Percentiles rank a stretch among this genome's conserved stretches.
phyloP scores from a whole-genome alignment of 2,888 invertebrate species.

The Metallyticus violacea region DNA sequence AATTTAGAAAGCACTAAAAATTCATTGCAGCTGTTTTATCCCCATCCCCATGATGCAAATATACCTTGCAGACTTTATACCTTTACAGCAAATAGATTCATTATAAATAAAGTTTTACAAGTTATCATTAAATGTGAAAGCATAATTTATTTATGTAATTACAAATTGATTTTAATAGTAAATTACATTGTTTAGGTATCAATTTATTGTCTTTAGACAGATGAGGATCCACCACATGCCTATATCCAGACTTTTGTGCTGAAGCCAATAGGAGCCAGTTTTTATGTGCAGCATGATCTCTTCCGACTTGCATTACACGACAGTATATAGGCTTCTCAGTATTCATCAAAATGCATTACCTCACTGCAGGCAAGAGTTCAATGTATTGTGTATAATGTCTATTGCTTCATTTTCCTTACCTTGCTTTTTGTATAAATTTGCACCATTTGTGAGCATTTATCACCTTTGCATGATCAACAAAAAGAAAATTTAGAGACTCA shows the following conservation, averaged over 20 bases:
- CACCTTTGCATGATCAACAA: not conserved
- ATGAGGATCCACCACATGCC: conserved; percentile 91
- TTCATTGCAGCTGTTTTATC: no score
- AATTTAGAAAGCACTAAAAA: no score
- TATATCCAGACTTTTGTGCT: conserved; percentile 93
- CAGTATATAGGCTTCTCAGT: conserved; percentile 48
- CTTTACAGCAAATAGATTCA: no score
- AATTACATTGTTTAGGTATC: not conserved
- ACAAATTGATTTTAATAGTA: not conserved
- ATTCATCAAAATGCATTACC: conserved; percentile 6
- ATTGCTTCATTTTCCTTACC: not conserved
- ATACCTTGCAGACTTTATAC: no score
- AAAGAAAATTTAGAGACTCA: not conserved
- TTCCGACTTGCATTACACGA: conserved; percentile 92
- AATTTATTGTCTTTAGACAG: conserved; percentile 65
- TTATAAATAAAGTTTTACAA: no score
- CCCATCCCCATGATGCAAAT: no score
- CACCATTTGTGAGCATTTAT: not conserved
- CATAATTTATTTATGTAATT: not conserved
- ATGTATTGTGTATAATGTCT: conserved; percentile 8
- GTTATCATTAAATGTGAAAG: not conserved
- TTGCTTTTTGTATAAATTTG: not conserved
- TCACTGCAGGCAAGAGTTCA: conserved; percentile 23
- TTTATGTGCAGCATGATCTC: conserved; percentile 92
- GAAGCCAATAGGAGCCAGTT: conserved; percentile 83